phyloP scores from a whole-genome alignment of 53 echinoderm and acorn worm genomes.

The Pentamera pediparva region DNA sequence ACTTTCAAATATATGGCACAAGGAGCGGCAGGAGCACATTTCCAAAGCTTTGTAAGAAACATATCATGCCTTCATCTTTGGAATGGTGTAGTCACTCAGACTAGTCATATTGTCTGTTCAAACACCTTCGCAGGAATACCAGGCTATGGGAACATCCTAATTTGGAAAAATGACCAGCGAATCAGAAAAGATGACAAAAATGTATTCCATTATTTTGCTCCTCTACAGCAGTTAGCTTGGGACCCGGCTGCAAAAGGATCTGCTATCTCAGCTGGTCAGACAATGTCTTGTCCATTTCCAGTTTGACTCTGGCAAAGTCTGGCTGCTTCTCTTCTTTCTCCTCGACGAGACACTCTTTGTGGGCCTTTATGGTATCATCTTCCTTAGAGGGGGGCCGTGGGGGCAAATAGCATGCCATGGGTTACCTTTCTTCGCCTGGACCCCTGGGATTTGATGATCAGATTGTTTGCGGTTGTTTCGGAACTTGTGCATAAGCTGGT shows the following conservation, averaged over 20 bases:
- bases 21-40: too few relatives aligned
- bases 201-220: not conserved
- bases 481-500: not conserved
- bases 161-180: too few relatives aligned
- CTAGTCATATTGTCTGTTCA: too few relatives aligned
- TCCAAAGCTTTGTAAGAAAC: too few relatives aligned
- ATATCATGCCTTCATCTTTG: too few relatives aligned
- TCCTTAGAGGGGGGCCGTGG: conserved; percentile 22
- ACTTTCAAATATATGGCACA: too few relatives aligned
- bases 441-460: too few relatives aligned
- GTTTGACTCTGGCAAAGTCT: not conserved
- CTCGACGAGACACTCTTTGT: conserved; percentile 10
- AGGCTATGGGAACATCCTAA: too few relatives aligned
- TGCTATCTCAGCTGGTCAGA: not conserved
- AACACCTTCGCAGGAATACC: too few relatives aligned
- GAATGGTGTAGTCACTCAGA: too few relatives aligned
- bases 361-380: conserved; percentile 5
- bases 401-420: conserved; percentile 23
- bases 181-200: not conserved
- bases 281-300: not conserved
- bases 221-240: not conserved
- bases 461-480: not conserved
- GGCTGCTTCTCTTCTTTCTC: not conserved
- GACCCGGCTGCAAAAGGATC: not conserved
- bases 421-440: too few relatives aligned